Conservation (phyloP, 1,140 invertebrate genomes). For the Galendromus occidentalis region DNA sequence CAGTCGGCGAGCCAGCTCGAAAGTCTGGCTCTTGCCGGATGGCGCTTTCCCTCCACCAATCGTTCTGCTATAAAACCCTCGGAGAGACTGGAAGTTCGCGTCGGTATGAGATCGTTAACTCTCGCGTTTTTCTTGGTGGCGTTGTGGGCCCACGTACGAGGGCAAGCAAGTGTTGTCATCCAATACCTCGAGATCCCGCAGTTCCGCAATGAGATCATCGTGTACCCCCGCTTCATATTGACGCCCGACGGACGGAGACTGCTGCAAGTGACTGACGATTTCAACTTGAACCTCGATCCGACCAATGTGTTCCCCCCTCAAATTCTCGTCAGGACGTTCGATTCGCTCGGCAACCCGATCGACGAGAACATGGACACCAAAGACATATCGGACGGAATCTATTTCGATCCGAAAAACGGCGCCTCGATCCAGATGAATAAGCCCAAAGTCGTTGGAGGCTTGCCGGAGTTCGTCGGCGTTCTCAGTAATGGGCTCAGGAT, state of each 20-base stretch:
- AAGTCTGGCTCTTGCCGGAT: not conserved
- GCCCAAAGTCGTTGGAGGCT: not conserved
- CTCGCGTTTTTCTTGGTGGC: not conserved
- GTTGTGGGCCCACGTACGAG: not conserved
- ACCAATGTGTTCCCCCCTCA: constrained; percentile 10
- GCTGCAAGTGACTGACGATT: not conserved
- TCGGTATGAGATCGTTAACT: not conserved
- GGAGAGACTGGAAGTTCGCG: not conserved
- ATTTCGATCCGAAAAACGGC: constrained; percentile 8
- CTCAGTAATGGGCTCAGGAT: not conserved
- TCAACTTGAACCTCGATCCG: constrained; percentile 5
- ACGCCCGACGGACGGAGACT: not conserved
- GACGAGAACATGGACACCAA: constrained; percentile 8
- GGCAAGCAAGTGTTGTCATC: constrained; percentile 3
- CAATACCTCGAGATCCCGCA: not conserved
- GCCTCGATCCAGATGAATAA: constrained; percentile 2
- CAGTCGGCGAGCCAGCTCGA: not conserved
- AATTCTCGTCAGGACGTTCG: constrained; percentile 8
- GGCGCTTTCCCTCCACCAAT: not conserved
- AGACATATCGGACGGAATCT: constrained; percentile 6
- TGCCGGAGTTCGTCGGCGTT: not conserved
- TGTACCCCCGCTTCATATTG: not conserved
- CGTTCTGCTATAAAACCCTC: not conserved
- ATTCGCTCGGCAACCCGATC: not conserved
- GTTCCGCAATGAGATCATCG: not conserved